Conservation (phyloP, 1,140 invertebrate species). For the Bombus picipes region DNA sequence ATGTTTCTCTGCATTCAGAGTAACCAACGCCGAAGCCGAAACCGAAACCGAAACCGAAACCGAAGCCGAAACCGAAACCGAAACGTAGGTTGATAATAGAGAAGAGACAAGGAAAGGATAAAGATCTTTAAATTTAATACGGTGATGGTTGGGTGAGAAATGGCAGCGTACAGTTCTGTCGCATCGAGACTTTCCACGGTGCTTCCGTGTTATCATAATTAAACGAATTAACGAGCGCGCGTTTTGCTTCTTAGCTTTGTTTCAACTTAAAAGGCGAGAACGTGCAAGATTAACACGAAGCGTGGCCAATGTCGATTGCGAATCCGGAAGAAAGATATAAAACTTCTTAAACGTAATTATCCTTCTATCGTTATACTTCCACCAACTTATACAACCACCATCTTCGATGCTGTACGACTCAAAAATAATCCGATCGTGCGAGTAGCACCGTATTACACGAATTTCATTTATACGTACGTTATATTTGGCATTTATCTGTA, state of each 20-base stretch:
- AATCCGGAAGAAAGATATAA: background rate
- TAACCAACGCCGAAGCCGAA: no score
- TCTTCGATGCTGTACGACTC: no score
- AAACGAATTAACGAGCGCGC: slow-evolving; percentile 60
- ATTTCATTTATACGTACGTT: no score
- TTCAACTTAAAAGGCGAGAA: background rate
- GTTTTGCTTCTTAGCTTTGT: slow-evolving; percentile 17
- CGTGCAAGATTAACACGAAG: background rate
- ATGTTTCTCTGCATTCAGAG: background rate
- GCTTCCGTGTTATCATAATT: slow-evolving; percentile 60
- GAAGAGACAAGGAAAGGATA: slow-evolving; percentile 42
- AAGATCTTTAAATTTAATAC: slow-evolving; percentile 42
- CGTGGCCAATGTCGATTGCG: slow-evolving; percentile 12
- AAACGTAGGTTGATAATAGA: background rate
- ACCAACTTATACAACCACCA: no score
- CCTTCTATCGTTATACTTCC: no score
- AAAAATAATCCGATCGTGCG: no score
- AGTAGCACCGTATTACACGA: no score
- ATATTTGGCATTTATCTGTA: background rate
- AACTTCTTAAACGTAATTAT: background rate
- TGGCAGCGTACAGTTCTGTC: slow-evolving; percentile 26
- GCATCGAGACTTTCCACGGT: slow-evolving; percentile 33
- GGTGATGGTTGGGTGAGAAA: slow-evolving; percentile 41
- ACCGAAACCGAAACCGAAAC: background rate
- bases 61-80: background rate